Evolutionary conservation across 2,888 invertebrate species (phyloP).

Genomic region (Gisinianus flammeolus): DNA sequence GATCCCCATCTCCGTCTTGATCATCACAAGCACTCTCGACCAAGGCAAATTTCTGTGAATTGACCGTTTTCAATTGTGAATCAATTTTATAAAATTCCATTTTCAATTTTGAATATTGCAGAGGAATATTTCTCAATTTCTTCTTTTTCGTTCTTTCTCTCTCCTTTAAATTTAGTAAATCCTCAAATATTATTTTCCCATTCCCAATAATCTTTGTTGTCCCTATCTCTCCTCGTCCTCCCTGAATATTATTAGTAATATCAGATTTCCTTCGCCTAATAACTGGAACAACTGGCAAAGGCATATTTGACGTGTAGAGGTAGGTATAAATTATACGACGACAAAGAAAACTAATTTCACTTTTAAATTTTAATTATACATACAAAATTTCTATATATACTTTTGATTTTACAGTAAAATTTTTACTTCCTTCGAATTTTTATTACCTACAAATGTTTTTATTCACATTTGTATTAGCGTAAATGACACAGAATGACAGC

Average conservation of each 20-base stretch:
- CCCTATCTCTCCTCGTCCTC: not conserved
- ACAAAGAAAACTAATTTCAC: too few relatives aligned
- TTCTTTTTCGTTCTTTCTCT: not conserved
- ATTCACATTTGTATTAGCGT: too few relatives aligned
- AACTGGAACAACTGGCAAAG: too few relatives aligned
- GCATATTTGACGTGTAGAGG: too few relatives aligned
- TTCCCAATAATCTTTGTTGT: not conserved
- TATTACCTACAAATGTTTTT: too few relatives aligned
- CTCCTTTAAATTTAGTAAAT: not conserved
- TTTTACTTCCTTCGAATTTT: too few relatives aligned
- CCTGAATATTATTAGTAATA: not conserved
- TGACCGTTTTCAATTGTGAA: not conserved
- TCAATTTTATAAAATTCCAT: conserved; percentile 18
- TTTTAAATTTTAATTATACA: too few relatives aligned
- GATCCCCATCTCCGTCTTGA: conserved; percentile 37
- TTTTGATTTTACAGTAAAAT: too few relatives aligned
- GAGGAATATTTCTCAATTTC: not conserved
- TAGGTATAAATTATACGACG: too few relatives aligned
- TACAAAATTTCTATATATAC: too few relatives aligned
- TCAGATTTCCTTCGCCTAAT: too few relatives aligned
- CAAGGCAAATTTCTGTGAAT: conserved; percentile 54
- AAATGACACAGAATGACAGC: too few relatives aligned
- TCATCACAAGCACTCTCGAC: conserved; percentile 57
- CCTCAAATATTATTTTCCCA: conserved; percentile 6
- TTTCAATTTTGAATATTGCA: not conserved